Evolutionary conservation across 2,888 invertebrate genomes (phyloP).

Genomic region (Cacoxenus indagator): DNA sequence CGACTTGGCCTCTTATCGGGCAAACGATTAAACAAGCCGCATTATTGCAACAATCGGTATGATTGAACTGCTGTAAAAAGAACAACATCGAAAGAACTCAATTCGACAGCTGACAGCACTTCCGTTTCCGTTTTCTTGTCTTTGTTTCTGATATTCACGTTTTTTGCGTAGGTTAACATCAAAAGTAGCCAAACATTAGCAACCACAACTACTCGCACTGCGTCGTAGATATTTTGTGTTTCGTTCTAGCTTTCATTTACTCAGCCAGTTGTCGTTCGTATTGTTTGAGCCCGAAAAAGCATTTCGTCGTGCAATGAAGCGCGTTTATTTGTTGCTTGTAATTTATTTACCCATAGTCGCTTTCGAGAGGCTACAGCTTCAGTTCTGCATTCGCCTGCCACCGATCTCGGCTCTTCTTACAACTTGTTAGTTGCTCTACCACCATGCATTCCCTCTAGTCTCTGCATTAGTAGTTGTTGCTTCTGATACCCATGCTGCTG

Average conservation of each 20-base stretch:
- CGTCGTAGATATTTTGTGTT: constrained; percentile 4
- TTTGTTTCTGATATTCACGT: constrained; percentile 52
- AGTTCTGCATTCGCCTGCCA: not conserved
- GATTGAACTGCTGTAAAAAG: constrained; percentile 55
- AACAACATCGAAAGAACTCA: constrained; percentile 33
- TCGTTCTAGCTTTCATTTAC: constrained; percentile 8
- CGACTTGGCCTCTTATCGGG: constrained; percentile 26
- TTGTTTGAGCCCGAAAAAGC: constrained; percentile 21
- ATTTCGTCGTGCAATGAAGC: constrained; percentile 52
- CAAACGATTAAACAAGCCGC: constrained; percentile 37
- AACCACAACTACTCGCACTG: not conserved
- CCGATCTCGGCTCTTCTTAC: constrained; percentile 32
- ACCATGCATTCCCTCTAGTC: constrained; percentile 41
- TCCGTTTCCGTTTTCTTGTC: constrained; percentile 67
- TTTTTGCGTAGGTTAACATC: constrained; percentile 18
- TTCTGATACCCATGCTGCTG: constrained; percentile 35
- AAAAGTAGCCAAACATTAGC: not conserved
- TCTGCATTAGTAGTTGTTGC: constrained; percentile 27
- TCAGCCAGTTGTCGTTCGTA: constrained; percentile 3
- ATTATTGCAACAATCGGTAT: constrained; percentile 60
- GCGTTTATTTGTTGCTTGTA: constrained; percentile 66
- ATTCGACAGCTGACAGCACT: constrained; percentile 65
- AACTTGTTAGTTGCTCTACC: constrained; percentile 57
- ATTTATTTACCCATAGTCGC: constrained; percentile 56
- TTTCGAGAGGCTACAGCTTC: not conserved